A percentile compares a stretch with the other conserved stretches of the same genome.
Evolutionary conservation across 1,140 invertebrate genomes (phyloP).

Genomic region (Caerostris darwini): DNA sequence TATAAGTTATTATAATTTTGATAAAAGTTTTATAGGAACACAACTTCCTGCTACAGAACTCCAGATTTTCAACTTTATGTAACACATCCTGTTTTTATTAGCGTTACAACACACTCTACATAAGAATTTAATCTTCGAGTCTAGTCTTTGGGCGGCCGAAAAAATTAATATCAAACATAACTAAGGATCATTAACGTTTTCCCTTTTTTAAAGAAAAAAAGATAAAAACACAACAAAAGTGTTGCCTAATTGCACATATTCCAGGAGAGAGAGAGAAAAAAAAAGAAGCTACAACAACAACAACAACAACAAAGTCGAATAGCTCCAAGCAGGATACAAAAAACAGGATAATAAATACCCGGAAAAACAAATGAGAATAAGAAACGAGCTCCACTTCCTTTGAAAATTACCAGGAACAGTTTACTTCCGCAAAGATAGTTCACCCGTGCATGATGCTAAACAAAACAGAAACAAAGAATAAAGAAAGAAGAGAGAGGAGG

Average conservation of each 20-base stretch:
- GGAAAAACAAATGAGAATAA: slow-evolving; percentile 2
- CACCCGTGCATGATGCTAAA: background rate
- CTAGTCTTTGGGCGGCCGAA: background rate
- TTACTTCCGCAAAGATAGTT: background rate
- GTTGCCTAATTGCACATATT: slow-evolving; percentile 19
- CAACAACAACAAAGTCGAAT: slow-evolving; percentile 6
- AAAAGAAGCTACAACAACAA: background rate
- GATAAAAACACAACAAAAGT: background rate
- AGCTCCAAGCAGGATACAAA: background rate
- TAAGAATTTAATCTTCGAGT: background rate
- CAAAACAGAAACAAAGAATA: background rate
- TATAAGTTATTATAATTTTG: background rate
- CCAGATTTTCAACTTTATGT: background rate
- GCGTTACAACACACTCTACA: background rate
- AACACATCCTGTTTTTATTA: background rate
- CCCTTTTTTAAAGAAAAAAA: background rate
- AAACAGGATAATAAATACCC: background rate
- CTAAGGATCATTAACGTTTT: slow-evolving; percentile 1
- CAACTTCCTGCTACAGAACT: background rate
- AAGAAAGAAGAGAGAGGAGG: background rate
- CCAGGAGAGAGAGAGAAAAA: background rate
- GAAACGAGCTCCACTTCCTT: slow-evolving; percentile 3
- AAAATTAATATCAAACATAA: slow-evolving; percentile 2
- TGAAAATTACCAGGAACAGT: slow-evolving; percentile 28
- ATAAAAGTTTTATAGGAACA: background rate